Conservation (phyloP, 2,113 vertebrate species). For the Rhynchomys soricoides region DNA sequence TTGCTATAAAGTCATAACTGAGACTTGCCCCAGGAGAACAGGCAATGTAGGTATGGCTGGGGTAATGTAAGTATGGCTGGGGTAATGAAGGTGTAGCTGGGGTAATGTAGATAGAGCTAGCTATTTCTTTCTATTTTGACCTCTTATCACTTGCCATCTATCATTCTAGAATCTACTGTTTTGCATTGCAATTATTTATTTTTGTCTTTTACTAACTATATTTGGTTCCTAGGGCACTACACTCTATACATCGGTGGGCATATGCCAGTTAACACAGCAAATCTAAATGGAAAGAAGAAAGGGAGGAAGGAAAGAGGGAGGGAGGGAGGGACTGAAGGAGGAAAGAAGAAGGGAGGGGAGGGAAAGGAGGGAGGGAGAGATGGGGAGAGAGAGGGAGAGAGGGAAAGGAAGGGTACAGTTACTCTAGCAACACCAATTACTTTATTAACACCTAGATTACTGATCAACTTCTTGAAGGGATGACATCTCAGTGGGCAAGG, state of each 20-base stretch:
- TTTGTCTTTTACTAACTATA: neutral
- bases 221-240: neutral
- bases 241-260: neutral
- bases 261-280: neutral
- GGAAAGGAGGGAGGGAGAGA: neutral
- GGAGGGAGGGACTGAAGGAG: neutral
- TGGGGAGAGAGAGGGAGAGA: rapidly evolving
- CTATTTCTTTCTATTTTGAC: neutral
- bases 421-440: neutral
- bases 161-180: neutral
- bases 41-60: no score
- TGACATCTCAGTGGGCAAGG: neutral
- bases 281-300: neutral
- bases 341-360: no score
- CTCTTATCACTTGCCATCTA: neutral
- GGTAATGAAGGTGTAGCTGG: neutral
- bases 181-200: neutral
- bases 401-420: neutral
- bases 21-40: neutral
- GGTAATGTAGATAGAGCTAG: neutral
- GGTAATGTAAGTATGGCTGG: no score
- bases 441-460: slow-evolving; percentile 5
- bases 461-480: neutral
- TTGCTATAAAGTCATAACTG: neutral
- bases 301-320: neutral